Conservation (phyloP, 1,140 invertebrate species). For the Neodiprion lecontei region DNA sequence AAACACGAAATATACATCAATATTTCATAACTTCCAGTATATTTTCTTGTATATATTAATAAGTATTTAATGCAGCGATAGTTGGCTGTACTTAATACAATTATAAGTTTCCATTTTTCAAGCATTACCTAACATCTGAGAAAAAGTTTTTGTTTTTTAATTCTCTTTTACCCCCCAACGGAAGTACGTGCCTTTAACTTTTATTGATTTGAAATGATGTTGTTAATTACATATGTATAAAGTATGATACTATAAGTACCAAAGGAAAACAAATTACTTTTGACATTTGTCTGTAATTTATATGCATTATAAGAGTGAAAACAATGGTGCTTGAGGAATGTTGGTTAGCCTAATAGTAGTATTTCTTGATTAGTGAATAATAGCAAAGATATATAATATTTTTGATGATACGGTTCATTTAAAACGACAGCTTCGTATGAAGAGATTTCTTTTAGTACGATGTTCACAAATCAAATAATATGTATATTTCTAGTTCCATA, state of each 20-base stretch:
- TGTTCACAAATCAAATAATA: slow-evolving; percentile 24
- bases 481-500: background rate
- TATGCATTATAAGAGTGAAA: background rate
- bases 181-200: background rate
- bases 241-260: no score
- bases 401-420: slow-evolving; percentile 32
- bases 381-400: slow-evolving; percentile 12
- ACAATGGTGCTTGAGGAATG: slow-evolving; percentile 4
- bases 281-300: slow-evolving; percentile 17
- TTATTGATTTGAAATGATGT: background rate
- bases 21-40: background rate
- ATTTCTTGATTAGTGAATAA: slow-evolving; percentile 26
- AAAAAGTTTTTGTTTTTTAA: background rate
- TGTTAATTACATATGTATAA: background rate
- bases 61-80: background rate
- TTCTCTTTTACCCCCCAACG: background rate
- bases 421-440: slow-evolving; percentile 33
- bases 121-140: background rate
- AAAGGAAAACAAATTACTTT: background rate
- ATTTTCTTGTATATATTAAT: background rate
- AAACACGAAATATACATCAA: no score
- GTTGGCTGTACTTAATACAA: background rate
- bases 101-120: background rate
- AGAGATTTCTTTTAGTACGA: background rate
- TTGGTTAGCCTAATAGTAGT: slow-evolving; percentile 27